These are phyloP conservation scores for Lissocephala sabroskyi DNA, from an alignment of 2,888 invertebrate genomes.

Conservation along the genomic window DNA sequence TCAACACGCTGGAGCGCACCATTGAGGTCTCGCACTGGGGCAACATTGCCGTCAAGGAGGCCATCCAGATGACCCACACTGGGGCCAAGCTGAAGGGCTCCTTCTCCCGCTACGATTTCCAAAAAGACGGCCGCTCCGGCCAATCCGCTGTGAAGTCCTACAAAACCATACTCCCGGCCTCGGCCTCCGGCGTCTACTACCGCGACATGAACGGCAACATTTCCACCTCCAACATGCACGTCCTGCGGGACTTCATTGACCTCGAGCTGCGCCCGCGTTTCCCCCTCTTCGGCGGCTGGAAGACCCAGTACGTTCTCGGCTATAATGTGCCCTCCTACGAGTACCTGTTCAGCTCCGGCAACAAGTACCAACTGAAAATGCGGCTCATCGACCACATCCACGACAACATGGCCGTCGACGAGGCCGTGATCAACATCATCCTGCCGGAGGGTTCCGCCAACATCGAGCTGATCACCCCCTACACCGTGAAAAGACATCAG, in stretches of 20 bases:
- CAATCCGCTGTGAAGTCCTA: conserved; percentile 93
- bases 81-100: conserved; percentile 95
- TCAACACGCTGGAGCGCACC: conserved; percentile 86
- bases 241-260: conserved; percentile 93
- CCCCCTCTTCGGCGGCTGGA: conserved; percentile 99
- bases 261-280: conserved; percentile 96
- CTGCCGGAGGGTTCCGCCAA: conserved; percentile 94
- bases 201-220: conserved; percentile 98
- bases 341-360: conserved; percentile 87
- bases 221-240: conserved; percentile 94
- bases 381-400: conserved; percentile 96
- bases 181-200: conserved; percentile 97
- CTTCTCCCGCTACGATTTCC: conserved; percentile 98
- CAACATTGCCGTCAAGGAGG: conserved; percentile 97
- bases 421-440: conserved; percentile 89
- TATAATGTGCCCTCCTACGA: conserved; percentile 98
- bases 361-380: conserved; percentile 90
- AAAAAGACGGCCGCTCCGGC: conserved; percentile 90
- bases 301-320: conserved; percentile 95
- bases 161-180: conserved; percentile 87
- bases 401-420: conserved; percentile 96
- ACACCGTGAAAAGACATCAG: conserved; percentile 80
- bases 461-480: conserved; percentile 87
- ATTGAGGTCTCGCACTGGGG: conserved; percentile 99
- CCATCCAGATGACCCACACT: conserved; percentile 90